Conservation (phyloP, 2,113 vertebrate genomes). For the Psilopogon haemacephalus region DNA sequence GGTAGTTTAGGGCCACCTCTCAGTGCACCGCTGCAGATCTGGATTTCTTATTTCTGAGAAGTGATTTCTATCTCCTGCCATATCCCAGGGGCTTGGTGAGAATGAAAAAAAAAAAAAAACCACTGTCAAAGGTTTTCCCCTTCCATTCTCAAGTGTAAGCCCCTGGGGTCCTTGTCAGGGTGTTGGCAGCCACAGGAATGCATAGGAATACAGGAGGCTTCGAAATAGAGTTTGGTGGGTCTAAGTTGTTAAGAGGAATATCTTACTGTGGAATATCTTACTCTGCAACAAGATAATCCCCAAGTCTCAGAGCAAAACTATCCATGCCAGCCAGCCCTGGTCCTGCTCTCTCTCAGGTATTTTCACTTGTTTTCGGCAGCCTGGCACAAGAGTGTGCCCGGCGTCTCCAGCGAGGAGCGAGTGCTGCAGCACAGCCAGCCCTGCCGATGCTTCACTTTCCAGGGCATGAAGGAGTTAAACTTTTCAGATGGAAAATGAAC, state of each 20-base stretch:
- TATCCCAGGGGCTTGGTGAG: constrained; percentile 25
- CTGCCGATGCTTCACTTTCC: neutral
- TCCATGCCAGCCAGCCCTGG: rapidly evolving
- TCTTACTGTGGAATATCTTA: neutral
- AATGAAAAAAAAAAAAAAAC: neutral
- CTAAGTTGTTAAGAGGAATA: neutral
- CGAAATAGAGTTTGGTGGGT: neutral
- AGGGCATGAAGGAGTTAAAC: constrained; percentile 58
- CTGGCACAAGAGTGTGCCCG: neutral
- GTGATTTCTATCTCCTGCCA: neutral
- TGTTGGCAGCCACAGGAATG: constrained; percentile 31
- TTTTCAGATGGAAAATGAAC: constrained; percentile 16
- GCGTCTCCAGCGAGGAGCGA: neutral
- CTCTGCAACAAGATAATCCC: neutral
- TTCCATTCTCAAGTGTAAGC: neutral
- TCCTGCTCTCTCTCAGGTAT: neutral
- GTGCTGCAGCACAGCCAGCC: rapidly evolving
- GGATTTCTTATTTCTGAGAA: neutral
- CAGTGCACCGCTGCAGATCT: neutral
- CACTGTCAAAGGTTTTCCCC: constrained; percentile 11
- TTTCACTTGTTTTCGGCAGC: neutral
- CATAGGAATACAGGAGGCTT: neutral
- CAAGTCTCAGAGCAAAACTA: neutral
- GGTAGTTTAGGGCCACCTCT: neutral
- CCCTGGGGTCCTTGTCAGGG: neutral